These are phyloP conservation scores for Nothocercus julius DNA, from an alignment of 2,113 vertebrate species.

Conservation along the genomic window DNA sequence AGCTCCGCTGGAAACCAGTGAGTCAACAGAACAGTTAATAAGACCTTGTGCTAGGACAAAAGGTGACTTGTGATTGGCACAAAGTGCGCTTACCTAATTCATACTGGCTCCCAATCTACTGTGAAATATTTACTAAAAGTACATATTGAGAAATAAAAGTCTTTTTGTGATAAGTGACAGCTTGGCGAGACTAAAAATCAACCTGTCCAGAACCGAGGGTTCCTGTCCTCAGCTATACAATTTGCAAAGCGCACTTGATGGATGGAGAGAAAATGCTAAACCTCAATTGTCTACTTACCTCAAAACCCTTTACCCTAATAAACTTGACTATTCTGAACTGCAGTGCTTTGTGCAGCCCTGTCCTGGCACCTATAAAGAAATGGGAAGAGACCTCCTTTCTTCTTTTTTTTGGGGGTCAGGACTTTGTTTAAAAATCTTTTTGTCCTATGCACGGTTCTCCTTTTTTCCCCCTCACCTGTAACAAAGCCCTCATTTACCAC, in stretches of 20 bases:
- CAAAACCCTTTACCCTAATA: background rate
- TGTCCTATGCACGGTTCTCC: background rate
- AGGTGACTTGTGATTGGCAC: rapidly evolving
- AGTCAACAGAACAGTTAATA: background rate
- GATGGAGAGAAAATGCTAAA: background rate
- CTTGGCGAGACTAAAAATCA: background rate
- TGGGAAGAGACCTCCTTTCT: background rate
- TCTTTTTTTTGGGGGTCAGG: background rate
- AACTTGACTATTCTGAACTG: background rate
- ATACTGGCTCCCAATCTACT: background rate
- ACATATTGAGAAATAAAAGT: background rate
- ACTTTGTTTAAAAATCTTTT: background rate
- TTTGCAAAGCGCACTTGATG: background rate
- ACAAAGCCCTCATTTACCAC: background rate
- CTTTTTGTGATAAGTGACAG: background rate
- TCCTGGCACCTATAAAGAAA: background rate
- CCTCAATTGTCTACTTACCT: background rate
- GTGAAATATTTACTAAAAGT: background rate
- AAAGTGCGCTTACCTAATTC: background rate
- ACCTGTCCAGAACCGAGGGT: background rate
- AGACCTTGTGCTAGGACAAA: background rate
- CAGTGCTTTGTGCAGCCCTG: background rate
- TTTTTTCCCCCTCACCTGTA: background rate
- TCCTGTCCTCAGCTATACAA: background rate
- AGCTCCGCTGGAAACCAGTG: background rate